phyloP scores from a whole-genome alignment of 2,888 invertebrate species.

The Liodrosophila aerea region DNA sequence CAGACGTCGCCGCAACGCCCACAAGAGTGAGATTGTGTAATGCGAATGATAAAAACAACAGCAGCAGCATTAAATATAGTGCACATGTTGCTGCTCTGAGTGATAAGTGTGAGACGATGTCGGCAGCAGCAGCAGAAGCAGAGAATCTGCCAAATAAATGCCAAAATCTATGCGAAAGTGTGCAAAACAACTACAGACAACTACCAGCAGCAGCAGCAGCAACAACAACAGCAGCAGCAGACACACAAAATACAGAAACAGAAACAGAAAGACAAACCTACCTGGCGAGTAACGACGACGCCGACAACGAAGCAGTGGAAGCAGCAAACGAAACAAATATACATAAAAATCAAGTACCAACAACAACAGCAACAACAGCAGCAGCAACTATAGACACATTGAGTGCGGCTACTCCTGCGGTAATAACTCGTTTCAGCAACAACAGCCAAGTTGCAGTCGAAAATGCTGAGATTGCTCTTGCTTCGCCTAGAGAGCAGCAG shows the following conservation, averaged over 20 bases:
- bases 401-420: conserved; percentile 61
- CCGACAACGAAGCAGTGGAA: conserved; percentile 65
- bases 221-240: conserved; percentile 23
- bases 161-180: conserved; percentile 73
- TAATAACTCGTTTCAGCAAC: conserved; percentile 69
- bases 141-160: conserved; percentile 62
- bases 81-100: conserved; percentile 40
- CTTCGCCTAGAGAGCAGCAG: conserved; percentile 59
- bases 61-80: conserved; percentile 50
- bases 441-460: conserved; percentile 60
- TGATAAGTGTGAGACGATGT: conserved; percentile 45
- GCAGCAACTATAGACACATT: conserved; percentile 41
- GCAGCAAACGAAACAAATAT: conserved; percentile 70
- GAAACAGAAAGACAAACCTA: conserved; percentile 66
- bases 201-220: conserved; percentile 18
- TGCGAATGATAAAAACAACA: conserved; percentile 61
- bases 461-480: conserved; percentile 61
- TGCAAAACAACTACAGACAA: conserved; percentile 45
- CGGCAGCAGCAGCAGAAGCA: conserved; percentile 34
- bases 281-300: conserved; percentile 65
- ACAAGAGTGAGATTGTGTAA: conserved; percentile 70
- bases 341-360: conserved; percentile 75
- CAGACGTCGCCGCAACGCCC: conserved; percentile 61
- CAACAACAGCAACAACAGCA: conserved; percentile 44
- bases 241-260: conserved; percentile 29